Evolutionary conservation across 37 sponge, comb jelly and placozoan species (phyloP), one percentile per base, ranked within the genome.

Genomic region (Cladorhizidae sp.): DNA sequence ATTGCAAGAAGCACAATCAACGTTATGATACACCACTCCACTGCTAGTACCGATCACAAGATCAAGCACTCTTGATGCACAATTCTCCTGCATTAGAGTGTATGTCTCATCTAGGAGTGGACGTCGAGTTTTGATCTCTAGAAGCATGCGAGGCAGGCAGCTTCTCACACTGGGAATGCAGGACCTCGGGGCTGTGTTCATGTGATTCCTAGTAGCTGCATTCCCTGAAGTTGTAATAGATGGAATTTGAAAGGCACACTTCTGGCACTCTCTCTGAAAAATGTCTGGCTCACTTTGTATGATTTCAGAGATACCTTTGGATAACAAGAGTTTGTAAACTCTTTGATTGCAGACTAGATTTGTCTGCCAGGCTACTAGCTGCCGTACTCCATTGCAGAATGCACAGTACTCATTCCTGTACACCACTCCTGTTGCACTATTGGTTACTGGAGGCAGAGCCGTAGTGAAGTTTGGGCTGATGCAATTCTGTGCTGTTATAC

Each of bases 341-440:
- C 7, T 54, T 58, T n/a, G 26, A 23, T 31, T 76, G 40, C 76
- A 76, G 18, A 22, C 69, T 28, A 76, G 76, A 25, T 58, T 37
- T 36, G 39, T 36, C 61, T 43, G 32, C 76, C 76, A 76, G 18
- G 58, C 33, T 8, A 39, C 26, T 25, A 39, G 14, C 36, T 22
- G 57, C 0, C 20, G 41, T 3, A 82, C 62, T 29, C 43, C 31
- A 40, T 85, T 51, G 63, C 85, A 85, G 0, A 49, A 26, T 45
- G 49, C 49, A 45, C 49, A 45, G 9, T 12, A 72, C 64, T 74
- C 51, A 64, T 87, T 87, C 21, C 28, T 71, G 78, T 85, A 85
- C 58, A 78, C 78, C n/a, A 70, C 23, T 15, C 85, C 85, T 2
- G 79, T 71, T 0, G 37, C 41, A 0, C 15, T 21, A 42, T 70